Evolutionary conservation across 1,140 invertebrate species (phyloP).

Genomic region (Linepithema humile): DNA sequence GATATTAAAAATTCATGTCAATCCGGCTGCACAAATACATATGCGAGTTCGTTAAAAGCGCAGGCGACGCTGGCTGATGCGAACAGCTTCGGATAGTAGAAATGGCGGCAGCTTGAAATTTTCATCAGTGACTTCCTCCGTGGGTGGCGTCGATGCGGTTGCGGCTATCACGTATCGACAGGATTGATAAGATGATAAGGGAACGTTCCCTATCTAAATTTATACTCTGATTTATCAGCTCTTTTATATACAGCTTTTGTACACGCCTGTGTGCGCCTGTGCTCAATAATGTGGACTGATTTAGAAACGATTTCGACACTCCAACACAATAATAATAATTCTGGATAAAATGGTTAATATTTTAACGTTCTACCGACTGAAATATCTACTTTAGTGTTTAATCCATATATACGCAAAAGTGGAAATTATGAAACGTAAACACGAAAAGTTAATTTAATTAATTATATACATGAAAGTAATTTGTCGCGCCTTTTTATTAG

Average conservation of each 20-base stretch:
- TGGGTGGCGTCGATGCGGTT: background rate
- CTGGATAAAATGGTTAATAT: no score
- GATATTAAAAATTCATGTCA: conserved; percentile 44
- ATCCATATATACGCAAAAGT: no score
- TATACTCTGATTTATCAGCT: background rate
- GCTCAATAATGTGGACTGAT: no score
- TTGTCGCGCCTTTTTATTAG: no score
- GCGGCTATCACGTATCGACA: background rate
- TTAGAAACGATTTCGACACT: no score
- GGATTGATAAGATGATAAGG: conserved; percentile 22
- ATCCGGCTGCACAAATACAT: conserved; percentile 39
- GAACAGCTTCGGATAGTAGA: background rate
- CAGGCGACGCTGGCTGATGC: background rate
- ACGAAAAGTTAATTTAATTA: no score
- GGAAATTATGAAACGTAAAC: no score
- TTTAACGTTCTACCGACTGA: no score
- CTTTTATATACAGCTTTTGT: background rate
- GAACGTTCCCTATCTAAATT: background rate
- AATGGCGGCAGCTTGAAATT: conserved; percentile 43
- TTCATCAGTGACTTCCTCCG: conserved; percentile 16
- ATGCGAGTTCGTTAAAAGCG: conserved; percentile 52
- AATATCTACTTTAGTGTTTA: no score
- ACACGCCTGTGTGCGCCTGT: no score
- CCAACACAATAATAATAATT: no score
- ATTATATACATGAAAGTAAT: no score